These are phyloP conservation scores for Erythrolamprus reginae DNA, from an alignment of 2,113 vertebrate genomes.

Conservation along the genomic window DNA sequence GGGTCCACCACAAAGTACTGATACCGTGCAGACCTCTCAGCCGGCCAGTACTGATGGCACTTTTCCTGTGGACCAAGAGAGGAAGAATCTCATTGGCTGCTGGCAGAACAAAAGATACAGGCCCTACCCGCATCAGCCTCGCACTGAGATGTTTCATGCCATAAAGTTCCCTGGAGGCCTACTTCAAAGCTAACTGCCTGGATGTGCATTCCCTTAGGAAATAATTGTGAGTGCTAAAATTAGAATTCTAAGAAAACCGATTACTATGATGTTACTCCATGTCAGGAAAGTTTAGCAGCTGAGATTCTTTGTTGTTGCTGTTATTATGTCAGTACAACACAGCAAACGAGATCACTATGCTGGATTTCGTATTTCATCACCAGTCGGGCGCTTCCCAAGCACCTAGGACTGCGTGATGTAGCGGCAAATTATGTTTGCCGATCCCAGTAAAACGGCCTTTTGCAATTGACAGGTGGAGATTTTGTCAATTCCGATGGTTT, in stretches of 20 bases:
- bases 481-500: too few relatives aligned
- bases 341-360: too few relatives aligned
- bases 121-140: too few relatives aligned
- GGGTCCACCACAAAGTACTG: constrained; percentile 98
- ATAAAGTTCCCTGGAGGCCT: neutral
- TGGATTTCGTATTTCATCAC: too few relatives aligned
- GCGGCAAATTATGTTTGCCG: too few relatives aligned
- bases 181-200: neutral
- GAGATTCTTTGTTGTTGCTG: neutral
- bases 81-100: rapidly evolving
- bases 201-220: neutral
- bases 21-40: constrained; percentile 91
- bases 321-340: too few relatives aligned
- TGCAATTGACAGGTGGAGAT: too few relatives aligned
- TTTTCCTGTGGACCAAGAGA: constrained; percentile 76
- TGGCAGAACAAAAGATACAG: neutral
- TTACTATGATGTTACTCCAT: too few relatives aligned
- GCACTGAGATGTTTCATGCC: neutral
- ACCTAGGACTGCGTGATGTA: too few relatives aligned
- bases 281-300: neutral
- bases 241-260: neutral
- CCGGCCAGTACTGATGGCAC: constrained; percentile 97
- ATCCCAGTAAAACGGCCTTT: too few relatives aligned
- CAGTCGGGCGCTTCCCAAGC: too few relatives aligned
- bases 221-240: neutral